Evolutionary conservation across 2,113 vertebrate genomes (phyloP), one percentile per base, ranked within the genome.

Genomic region (Polypterus senegalus): DNA sequence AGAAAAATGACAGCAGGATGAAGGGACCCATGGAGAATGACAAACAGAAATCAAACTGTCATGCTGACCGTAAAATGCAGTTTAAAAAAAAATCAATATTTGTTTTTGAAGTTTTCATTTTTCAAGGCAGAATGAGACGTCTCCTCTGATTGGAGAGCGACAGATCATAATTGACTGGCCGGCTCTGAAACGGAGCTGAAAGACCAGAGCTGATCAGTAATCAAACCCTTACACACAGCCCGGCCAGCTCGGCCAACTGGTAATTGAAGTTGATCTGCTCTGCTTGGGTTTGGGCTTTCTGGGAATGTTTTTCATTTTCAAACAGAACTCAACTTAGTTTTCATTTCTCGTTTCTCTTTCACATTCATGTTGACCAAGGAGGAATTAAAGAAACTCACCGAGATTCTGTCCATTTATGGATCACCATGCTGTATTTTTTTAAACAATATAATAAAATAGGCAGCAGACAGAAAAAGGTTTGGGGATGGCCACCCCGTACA

Each of bases 31-130:
- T 71, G 56, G 48, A 57, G 70, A 63, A 68, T 75, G 73, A 75
- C 71, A 79, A 68, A 66, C 61, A 69, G 65, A 48, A 47, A 63
- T 53, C 57, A 54, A 55, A 70, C 27, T 27, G 27, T 27, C 27
- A 27, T 27, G 27, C 27, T 27, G 27, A 27, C 27, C 27, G 27
- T 27, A 27, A 27, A 27, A 27, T 27, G 27, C 27, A 27, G 27
- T 27, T 27, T 47, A 53, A 62, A 55, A 68, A 60, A 73, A 76
- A 84, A 79, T 84, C 74, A 66, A 72, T 81, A 57, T 58, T 46
- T 66, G 62, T 27, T 73, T 74, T 71, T 85, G 73, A 83, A 83
- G 73, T 73, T 81, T 86, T 86, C 73, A 81, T 84, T 81, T 80
- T 69, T 71, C 69, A 47, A 59, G n/a, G 44, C 66, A 62, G 66